These are phyloP conservation scores for Pseudolaguvia tuberculata DNA, from an alignment of 2,113 vertebrate genomes.

Conservation along the genomic window DNA sequence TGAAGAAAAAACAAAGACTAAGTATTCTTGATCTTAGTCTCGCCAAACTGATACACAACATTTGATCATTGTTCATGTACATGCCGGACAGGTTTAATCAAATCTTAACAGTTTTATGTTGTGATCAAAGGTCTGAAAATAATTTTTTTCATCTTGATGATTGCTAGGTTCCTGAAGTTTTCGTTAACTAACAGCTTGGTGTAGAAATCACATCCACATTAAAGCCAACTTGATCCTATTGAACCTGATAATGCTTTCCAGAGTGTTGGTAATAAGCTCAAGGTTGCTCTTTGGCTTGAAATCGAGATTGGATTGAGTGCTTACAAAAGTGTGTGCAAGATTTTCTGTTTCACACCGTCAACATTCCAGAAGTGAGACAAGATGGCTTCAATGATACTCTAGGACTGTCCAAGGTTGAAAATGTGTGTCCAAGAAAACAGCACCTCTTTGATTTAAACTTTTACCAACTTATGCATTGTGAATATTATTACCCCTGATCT, in stretches of 20 bases:
- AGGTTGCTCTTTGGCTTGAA: slow-evolving; percentile 54
- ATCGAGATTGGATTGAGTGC: slow-evolving; percentile 42
- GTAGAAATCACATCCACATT: slow-evolving; percentile 56
- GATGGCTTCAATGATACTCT: slow-evolving; percentile 45
- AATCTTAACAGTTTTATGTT: slow-evolving; percentile 4
- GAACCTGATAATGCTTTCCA: slow-evolving; percentile 61
- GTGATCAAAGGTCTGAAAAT: slow-evolving; percentile 30
- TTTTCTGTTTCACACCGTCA: slow-evolving; percentile 45
- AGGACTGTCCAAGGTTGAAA: slow-evolving; percentile 62
- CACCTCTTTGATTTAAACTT: no score
- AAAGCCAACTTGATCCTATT: slow-evolving; percentile 57
- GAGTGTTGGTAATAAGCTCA: slow-evolving; percentile 59
- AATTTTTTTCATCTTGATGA: no score
- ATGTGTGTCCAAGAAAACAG: slow-evolving; percentile 60
- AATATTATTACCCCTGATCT: slow-evolving; percentile 50
- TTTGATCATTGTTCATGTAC: no score
- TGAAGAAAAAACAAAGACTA: no score
- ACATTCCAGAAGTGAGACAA: slow-evolving; percentile 57
- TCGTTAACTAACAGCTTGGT: slow-evolving; percentile 52
- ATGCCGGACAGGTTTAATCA: not conserved
- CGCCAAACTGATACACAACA: no score
- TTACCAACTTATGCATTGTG: slow-evolving; percentile 39
- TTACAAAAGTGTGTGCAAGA: slow-evolving; percentile 54
- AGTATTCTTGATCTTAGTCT: no score
- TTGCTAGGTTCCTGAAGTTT: slow-evolving; percentile 41